Conservation (phyloP, 2,888 invertebrate species). For the Eurytoma adleriae region DNA sequence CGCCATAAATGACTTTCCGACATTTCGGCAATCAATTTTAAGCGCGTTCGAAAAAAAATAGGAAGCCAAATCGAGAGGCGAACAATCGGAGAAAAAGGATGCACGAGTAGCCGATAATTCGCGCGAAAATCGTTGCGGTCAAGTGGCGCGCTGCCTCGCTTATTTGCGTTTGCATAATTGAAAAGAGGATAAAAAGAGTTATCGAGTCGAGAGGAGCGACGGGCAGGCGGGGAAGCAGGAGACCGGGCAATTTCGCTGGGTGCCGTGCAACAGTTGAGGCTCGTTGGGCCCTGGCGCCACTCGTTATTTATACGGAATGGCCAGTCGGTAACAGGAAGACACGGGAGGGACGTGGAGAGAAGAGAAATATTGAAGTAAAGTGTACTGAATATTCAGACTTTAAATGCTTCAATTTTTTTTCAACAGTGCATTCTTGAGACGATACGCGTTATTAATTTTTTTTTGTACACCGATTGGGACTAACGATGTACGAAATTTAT, state of each 20-base stretch:
- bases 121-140: conserved; percentile 52
- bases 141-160: conserved; percentile 37
- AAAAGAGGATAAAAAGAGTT: conserved; percentile 51
- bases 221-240: background rate
- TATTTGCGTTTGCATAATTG: conserved; percentile 57
- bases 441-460: no score
- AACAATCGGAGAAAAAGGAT: conserved; percentile 12
- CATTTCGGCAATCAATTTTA: conserved; percentile 56
- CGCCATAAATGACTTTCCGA: conserved; percentile 54
- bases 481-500: no score
- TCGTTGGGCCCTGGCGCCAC: conserved; percentile 70
- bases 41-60: conserved; percentile 27
- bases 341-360: conserved; percentile 1
- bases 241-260: background rate
- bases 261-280: conserved; percentile 29
- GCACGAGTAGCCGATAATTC: conserved; percentile 25
- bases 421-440: no score
- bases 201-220: background rate
- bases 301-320: conserved; percentile 71
- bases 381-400: no score
- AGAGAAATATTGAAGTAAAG: background rate
- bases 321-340: conserved; percentile 28
- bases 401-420: no score
- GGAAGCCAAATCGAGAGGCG: background rate
- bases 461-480: no score